Conservation (phyloP, 2,888 invertebrate genomes). For the Phyllotreta cruciferae region DNA sequence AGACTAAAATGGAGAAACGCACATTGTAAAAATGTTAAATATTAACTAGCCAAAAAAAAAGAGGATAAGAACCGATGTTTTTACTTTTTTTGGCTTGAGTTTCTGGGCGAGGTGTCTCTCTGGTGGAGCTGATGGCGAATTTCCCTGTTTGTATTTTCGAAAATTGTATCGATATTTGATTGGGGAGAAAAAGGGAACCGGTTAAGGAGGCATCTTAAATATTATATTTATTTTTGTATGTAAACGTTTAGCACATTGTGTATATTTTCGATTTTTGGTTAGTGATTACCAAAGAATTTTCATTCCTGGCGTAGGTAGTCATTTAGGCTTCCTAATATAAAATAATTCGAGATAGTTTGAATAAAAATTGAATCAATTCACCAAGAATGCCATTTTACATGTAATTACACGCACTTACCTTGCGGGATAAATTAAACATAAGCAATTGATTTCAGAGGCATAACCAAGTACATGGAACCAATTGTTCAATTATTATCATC, state of each 20-base stretch:
- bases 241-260: slow-evolving; percentile 1
- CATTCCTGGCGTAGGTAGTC: slow-evolving; percentile 13
- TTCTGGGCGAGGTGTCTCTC: background rate
- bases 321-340: slow-evolving; percentile 4
- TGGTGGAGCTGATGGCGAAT: too few species aligned
- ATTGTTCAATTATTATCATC: too few species aligned
- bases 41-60: slow-evolving; percentile 42
- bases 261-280: slow-evolving; percentile 22
- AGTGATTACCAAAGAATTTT: slow-evolving; percentile 23
- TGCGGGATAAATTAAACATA: too few species aligned
- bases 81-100: slow-evolving; percentile 2
- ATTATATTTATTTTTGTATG: slow-evolving; percentile 13
- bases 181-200: too few species aligned
- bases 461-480: too few species aligned
- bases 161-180: slow-evolving; percentile 2
- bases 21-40: slow-evolving; percentile 57
- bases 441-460: too few species aligned
- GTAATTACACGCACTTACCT: too few species aligned
- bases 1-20: slow-evolving; percentile 39
- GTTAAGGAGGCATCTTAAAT: background rate
- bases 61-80: slow-evolving; percentile 4
- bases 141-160: background rate
- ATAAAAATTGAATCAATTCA: too few species aligned
- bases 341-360: too few species aligned
- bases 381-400: too few species aligned